Evolutionary conservation across 64 coral and sea anemone genomes (phyloP).

Genomic region (Montipora efflorescens): DNA sequence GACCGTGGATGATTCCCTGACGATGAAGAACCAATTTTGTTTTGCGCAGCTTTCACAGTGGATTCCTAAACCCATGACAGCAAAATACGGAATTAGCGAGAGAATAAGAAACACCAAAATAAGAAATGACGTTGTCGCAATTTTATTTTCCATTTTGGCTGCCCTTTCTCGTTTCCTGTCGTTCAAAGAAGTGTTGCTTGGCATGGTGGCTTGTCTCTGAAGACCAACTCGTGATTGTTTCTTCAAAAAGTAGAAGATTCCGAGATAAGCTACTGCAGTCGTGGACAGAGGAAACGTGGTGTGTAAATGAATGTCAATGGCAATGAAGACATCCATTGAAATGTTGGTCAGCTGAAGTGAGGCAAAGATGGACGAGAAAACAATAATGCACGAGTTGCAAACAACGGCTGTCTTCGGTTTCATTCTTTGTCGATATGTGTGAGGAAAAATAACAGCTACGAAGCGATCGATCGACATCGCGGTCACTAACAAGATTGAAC

Average conservation of each 20-base stretch:
- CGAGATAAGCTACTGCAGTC: neutral
- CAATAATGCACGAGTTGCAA: neutral
- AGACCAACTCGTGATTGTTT: neutral
- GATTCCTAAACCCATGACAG: neutral
- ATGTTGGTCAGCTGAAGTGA: neutral
- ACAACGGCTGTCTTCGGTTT: neutral
- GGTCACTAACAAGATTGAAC: neutral
- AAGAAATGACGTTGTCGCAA: slow-evolving; percentile 4
- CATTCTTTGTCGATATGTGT: neutral
- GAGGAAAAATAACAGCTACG: neutral
- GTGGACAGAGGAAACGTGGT: slow-evolving; percentile 11
- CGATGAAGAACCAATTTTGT: neutral
- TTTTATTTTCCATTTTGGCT: neutral
- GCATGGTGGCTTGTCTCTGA: neutral
- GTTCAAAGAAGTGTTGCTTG: too few relatives aligned
- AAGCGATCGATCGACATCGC: slow-evolving; percentile 27
- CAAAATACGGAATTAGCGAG: slow-evolving; percentile 34
- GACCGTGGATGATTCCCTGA: neutral
- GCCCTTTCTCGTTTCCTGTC: neutral
- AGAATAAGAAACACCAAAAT: slow-evolving; percentile 10
- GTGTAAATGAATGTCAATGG: slow-evolving; percentile 18
- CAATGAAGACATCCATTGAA: neutral
- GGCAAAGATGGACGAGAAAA: slow-evolving; percentile 33
- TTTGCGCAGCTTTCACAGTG: neutral
- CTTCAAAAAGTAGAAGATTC: neutral